Evolutionary conservation across 2,797 vertebrate genomes (phyloP), one percentile per base, ranked within the genome.

Genomic region (Rhinella marina): DNA sequence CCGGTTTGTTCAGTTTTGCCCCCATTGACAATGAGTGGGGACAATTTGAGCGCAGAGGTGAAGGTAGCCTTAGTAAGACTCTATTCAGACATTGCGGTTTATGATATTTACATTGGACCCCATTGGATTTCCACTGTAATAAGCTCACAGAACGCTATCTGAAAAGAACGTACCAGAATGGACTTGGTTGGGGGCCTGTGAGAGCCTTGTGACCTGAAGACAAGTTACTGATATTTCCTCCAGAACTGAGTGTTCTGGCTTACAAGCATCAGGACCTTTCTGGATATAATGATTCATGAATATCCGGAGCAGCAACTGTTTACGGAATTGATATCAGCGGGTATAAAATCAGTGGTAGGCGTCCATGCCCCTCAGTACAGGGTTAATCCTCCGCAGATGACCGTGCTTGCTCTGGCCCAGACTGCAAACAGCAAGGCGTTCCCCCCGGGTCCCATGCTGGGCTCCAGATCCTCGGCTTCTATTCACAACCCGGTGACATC

Each of bases 161-260:
- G 7, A 48, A 52, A 11, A 56, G 7, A 50, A 87, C 86, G 77
- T 29, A 87, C 86, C 86, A 57, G 81, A 57, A 75, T 64, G 3
- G 11, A 17, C 6, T 16, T 75, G 73, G 72, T 73, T 75, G 11
- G 2, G 52, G 57, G 59, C 86, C 57, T 23, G 80, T n/a, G 76
- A 52, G 41, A 83, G 64, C 57, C 70, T n/a, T 52, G 14, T n/a
- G 70, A 77, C 72, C 29, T 10, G 29, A 32, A 76, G 57, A 73
- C 3, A 12, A 73, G n/a, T 77, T 76, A 77, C 68, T 77, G 84
- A 66, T 78, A 77, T 19, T 87, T 54, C 21, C 62, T 81, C 64
- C 78, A 81, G 54, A 72, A 61, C 3, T 23, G 23, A 62, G 62
- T 86, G 23, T 72, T 86, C 73, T 62, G 68, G 41, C 11, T 50